Conservation (phyloP, 2,888 invertebrate species). For the Thecophora atra region DNA sequence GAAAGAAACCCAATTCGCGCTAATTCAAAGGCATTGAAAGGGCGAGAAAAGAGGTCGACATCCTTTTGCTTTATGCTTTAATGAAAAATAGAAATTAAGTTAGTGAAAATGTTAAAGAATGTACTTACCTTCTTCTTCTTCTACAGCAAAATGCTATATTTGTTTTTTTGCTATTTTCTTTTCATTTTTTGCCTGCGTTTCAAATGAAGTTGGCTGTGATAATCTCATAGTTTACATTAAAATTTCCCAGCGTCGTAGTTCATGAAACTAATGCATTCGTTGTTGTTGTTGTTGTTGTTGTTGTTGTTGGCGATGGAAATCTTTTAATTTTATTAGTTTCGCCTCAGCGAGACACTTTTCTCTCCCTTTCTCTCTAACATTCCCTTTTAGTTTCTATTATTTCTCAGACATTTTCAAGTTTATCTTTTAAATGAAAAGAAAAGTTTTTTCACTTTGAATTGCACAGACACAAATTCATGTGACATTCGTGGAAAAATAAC, state of each 20-base stretch:
- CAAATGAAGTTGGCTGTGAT: neutral
- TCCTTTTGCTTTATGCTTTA: too few species aligned
- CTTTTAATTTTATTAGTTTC: constrained; percentile 32
- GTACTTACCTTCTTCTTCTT: constrained; percentile 37
- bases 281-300: neutral
- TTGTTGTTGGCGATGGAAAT: constrained; percentile 25
- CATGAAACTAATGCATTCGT: neutral
- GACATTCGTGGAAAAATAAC: constrained; percentile 3
- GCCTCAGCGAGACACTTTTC: neutral
- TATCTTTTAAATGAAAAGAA: constrained; percentile 13
- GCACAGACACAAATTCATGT: neutral
- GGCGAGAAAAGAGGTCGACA: neutral
- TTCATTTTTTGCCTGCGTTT: constrained; percentile 4
- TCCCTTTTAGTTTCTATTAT: too few species aligned
- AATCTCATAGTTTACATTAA: neutral
- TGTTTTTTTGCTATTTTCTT: neutral
- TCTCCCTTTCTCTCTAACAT: constrained; percentile 8
- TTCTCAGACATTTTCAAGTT: too few species aligned
- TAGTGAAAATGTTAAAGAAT: constrained; percentile 43
- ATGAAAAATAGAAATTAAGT: constrained; percentile 43
- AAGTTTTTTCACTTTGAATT: constrained; percentile 12
- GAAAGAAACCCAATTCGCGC: neutral
- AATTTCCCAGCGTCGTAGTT: constrained; percentile 1
- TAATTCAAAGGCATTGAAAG: neutral
- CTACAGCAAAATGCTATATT: constrained; percentile 19